These are phyloP conservation scores for Ptychochromis oligacanthus DNA, from an alignment of 2,113 vertebrate genomes.

Conservation along the genomic window DNA sequence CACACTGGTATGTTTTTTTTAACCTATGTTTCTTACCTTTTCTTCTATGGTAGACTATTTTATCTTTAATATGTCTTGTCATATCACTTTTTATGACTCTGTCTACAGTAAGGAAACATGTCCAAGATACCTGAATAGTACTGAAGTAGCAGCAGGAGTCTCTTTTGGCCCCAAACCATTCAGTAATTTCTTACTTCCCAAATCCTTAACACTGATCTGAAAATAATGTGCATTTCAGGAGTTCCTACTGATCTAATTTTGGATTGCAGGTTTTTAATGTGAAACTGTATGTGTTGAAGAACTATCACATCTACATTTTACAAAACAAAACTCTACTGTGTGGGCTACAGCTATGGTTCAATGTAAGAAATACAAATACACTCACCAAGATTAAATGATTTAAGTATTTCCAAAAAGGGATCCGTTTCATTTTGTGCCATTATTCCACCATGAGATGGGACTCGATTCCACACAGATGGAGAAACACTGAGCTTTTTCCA, in stretches of 20 bases:
- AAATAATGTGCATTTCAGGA: not conserved
- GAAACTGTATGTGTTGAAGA: not conserved
- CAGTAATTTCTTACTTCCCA: not conserved
- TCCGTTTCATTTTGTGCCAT: slow-evolving; percentile 86
- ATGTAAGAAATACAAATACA: slow-evolving; percentile 11
- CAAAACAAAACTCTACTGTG: not conserved
- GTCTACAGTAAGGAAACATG: not conserved
- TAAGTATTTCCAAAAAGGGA: slow-evolving; percentile 71
- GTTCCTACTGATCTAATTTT: not conserved
- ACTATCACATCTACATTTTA: not conserved
- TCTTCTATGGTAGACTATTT: not conserved
- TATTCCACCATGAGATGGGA: slow-evolving; percentile 71
- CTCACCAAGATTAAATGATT: slow-evolving; percentile 77
- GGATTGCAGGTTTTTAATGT: not conserved
- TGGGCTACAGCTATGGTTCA: not conserved
- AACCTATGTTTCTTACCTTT: not conserved
- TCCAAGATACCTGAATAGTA: not conserved
- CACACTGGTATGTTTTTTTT: too few species aligned
- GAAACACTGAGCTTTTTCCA: slow-evolving; percentile 61
- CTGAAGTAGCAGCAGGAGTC: not conserved
- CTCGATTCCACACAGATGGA: slow-evolving; percentile 30
- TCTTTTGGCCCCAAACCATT: not conserved
- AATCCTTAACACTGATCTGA: not conserved
- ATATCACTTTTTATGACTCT: not conserved
- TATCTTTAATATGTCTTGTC: not conserved